phyloP scores from a whole-genome alignment of 2,113 vertebrate genomes.

The Gorsachius goisagi region DNA sequence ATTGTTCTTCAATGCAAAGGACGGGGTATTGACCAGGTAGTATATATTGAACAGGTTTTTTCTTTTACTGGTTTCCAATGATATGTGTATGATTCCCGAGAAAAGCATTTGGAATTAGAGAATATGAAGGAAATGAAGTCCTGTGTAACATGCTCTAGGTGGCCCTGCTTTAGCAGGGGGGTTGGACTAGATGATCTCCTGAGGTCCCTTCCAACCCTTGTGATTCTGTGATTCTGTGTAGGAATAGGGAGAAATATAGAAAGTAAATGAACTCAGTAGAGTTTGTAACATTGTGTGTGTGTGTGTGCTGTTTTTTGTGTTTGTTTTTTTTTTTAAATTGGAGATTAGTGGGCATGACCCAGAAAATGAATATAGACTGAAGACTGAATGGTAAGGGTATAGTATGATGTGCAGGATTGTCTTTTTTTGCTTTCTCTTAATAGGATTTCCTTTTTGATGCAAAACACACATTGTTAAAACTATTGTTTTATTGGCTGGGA shows the following conservation, averaged over 20 bases:
- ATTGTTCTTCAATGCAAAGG: conserved; percentile 95
- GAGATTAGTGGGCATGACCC: not conserved
- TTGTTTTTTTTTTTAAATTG: not conserved
- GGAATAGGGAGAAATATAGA: not conserved
- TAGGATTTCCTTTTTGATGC: not conserved
- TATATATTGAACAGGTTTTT: not conserved
- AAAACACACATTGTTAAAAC: not conserved
- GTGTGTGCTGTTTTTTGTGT: too few species aligned
- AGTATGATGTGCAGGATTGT: not conserved
- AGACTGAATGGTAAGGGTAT: not conserved
- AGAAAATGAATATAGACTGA: not conserved
- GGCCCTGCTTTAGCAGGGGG: too few species aligned
- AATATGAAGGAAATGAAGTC: not conserved
- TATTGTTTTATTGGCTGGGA: not conserved
- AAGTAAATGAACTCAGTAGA: not conserved
- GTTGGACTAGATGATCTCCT: too few species aligned
- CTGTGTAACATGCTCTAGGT: too few species aligned
- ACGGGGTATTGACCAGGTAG: conserved; percentile 94
- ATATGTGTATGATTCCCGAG: not conserved
- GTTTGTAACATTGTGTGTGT: not conserved
- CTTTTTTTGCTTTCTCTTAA: not conserved
- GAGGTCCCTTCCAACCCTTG: too few species aligned
- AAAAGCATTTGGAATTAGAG: not conserved
- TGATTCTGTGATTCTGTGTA: too few species aligned
- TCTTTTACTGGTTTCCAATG: not conserved